Percentiles rank a stretch among this genome's conserved stretches.
Conservation (phyloP, 2,888 invertebrate genomes). For the Neoascia interrupta region DNA sequence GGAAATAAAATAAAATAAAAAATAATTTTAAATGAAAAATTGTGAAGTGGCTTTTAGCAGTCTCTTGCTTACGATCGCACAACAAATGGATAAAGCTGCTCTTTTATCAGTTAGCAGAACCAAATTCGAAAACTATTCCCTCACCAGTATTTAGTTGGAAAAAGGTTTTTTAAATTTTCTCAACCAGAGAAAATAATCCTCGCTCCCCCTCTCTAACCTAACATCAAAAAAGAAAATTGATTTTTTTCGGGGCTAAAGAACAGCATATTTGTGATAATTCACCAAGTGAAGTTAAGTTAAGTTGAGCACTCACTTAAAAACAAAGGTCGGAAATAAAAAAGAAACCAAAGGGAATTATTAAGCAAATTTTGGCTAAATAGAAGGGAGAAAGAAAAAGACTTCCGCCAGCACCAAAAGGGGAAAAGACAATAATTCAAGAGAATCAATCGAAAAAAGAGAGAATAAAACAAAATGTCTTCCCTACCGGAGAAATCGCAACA, state of each 20-base stretch:
- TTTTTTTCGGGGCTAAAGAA: no score
- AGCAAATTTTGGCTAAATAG: conserved; percentile 18
- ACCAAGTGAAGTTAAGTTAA: conserved; percentile 58
- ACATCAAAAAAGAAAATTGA: background rate
- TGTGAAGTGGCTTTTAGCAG: conserved; percentile 46
- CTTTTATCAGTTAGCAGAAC: conserved; percentile 60
- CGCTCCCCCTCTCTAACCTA: no score
- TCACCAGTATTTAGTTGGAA: conserved; percentile 56
- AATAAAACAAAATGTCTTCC: conserved; percentile 62
- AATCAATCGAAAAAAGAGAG: background rate
- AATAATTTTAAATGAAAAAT: conserved; percentile 60
- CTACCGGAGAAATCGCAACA: conserved; percentile 59
- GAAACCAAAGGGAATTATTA: background rate
- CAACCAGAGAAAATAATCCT: conserved; percentile 23
- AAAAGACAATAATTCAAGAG: conserved; percentile 7
- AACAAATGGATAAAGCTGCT: conserved; percentile 68
- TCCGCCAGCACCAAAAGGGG: background rate
- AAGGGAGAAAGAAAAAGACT: background rate
- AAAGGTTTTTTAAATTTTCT: background rate
- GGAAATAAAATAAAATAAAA: background rate
- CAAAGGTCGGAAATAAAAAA: background rate
- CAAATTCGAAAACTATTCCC: conserved; percentile 67
- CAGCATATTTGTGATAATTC: conserved; percentile 55
- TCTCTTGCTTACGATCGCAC: conserved; percentile 65
- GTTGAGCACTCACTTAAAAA: conserved; percentile 34